Evolutionary conservation across 2,113 vertebrate species (phyloP).

Genomic region (Tinamus guttatus): DNA sequence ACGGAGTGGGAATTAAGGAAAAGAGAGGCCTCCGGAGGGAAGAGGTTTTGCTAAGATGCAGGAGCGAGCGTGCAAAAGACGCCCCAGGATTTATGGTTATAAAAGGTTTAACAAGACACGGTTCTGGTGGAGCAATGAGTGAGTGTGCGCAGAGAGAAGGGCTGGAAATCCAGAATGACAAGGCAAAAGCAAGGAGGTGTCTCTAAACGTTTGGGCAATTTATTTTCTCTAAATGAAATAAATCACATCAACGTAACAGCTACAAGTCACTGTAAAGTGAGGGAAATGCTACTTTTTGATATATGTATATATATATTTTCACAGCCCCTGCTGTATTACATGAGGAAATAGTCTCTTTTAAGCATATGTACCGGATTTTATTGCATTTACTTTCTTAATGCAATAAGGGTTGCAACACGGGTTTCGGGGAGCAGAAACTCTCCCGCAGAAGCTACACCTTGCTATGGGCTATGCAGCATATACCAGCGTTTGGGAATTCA

Average conservation of each 20-base stretch:
- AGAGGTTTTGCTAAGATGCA: fast-evolving
- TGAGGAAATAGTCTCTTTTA: neutral
- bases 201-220: neutral
- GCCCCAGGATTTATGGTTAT: neutral
- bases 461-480: neutral
- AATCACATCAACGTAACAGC: neutral
- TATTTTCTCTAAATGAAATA: neutral
- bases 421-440: neutral
- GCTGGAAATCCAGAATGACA: neutral
- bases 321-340: neutral
- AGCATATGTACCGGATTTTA: fast-evolving
- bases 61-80: neutral
- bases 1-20: neutral
- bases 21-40: neutral
- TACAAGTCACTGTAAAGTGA: fast-evolving
- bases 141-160: neutral
- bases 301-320: neutral
- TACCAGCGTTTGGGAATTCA: neutral
- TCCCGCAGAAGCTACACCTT: fast-evolving
- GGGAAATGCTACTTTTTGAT: neutral
- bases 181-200: neutral
- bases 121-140: neutral
- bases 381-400: neutral
- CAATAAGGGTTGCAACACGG: neutral
- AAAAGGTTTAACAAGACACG: neutral